These are phyloP conservation scores for Dioctria rufipes DNA, from an alignment of 2,888 invertebrate species.

Conservation along the genomic window DNA sequence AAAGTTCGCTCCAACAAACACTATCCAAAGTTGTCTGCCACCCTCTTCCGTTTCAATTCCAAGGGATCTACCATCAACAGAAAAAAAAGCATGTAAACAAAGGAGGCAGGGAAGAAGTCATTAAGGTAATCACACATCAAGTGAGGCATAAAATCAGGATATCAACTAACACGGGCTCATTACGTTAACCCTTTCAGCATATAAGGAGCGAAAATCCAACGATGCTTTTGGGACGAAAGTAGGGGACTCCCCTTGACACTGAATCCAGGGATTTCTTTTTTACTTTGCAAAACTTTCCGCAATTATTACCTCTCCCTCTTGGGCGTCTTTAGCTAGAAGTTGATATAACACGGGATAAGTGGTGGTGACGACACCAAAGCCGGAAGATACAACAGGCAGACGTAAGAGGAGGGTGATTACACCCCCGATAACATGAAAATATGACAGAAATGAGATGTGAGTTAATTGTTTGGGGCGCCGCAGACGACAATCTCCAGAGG, in stretches of 20 bases:
- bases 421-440: constrained; percentile 47
- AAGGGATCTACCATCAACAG: background rate
- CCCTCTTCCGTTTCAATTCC: too few relatives aligned
- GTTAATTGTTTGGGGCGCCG: constrained; percentile 52
- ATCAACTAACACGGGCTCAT: constrained; percentile 52
- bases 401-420: background rate
- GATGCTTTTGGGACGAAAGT: background rate
- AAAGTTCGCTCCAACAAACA: background rate
- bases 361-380: background rate
- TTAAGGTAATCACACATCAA: constrained; percentile 52
- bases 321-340: constrained; percentile 25
- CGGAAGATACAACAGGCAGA: background rate
- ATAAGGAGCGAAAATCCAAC: background rate
- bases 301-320: constrained; percentile 38
- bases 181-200: constrained; percentile 38
- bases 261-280: background rate
- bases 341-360: background rate
- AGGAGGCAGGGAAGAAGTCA: constrained; percentile 37
- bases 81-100: background rate
- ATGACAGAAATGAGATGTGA: constrained; percentile 45
- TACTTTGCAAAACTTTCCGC: constrained; percentile 2
- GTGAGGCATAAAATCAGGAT: constrained; percentile 51
- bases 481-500: constrained; percentile 21
- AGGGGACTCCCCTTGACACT: constrained; percentile 1
- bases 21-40: too few relatives aligned